A percentile compares a stretch with the other conserved stretches of the same genome.
Evolutionary conservation across 2,888 invertebrate genomes (phyloP).

Genomic region (Antitype chi): DNA sequence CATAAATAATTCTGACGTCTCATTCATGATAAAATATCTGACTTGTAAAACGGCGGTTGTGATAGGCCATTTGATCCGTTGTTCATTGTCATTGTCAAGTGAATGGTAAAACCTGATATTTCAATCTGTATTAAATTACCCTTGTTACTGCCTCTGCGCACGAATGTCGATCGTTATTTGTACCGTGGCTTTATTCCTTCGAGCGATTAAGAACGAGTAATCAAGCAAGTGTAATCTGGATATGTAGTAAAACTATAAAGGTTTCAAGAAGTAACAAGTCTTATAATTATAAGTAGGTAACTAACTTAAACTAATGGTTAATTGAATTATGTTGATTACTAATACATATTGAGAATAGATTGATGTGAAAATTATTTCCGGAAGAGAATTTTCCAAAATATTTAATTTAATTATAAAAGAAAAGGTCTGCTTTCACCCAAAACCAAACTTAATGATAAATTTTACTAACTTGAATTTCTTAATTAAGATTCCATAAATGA

Average conservation of each 20-base stretch:
- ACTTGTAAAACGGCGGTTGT: constrained; percentile 20
- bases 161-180: not conserved
- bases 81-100: constrained; percentile 72
- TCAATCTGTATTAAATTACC: constrained; percentile 38
- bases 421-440: constrained; percentile 24
- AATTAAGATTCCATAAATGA: constrained; percentile 4
- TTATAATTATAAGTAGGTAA: not conserved
- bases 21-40: constrained; percentile 18
- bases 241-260: not conserved
- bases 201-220: no score
- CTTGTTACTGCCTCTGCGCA: constrained; percentile 4
- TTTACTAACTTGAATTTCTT: not conserved
- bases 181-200: not conserved
- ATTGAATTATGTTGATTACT: not conserved
- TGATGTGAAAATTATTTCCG: not conserved
- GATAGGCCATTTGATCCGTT: constrained; percentile 38
- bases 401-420: not conserved
- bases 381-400: not conserved
- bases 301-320: not conserved
- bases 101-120: constrained; percentile 64
- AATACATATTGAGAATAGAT: not conserved
- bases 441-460: constrained; percentile 15
- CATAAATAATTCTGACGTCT: not conserved
- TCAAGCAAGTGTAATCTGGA: not conserved
- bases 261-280: not conserved